Conservation (phyloP, 2,113 vertebrate genomes). For the Lepidothrix coronata region DNA sequence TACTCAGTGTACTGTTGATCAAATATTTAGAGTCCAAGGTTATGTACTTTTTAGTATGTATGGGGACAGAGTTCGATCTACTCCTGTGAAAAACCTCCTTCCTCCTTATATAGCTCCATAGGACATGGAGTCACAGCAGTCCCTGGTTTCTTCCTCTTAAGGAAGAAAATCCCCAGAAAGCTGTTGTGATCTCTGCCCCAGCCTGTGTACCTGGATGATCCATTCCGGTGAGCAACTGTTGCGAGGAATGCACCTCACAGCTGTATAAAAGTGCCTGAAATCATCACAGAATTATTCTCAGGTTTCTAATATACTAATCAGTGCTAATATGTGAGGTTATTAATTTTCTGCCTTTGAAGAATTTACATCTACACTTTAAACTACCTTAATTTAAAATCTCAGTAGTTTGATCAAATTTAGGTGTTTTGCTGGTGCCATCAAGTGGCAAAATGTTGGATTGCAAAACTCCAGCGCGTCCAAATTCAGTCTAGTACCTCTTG, state of each 20-base stretch:
- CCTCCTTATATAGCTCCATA: not conserved
- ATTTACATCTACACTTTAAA: not conserved
- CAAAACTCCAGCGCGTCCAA: not conserved
- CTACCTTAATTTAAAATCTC: not conserved
- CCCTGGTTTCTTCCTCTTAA: not conserved
- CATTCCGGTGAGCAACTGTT: not conserved
- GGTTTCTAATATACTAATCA: not conserved
- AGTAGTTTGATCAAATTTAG: not conserved
- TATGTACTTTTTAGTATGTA: not conserved
- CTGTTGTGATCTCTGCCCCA: not conserved
- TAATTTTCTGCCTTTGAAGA: not conserved
- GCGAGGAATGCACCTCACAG: fast-evolving
- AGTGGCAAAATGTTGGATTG: conserved; percentile 54
- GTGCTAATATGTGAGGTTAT: not conserved
- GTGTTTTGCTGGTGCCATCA: conserved; percentile 66
- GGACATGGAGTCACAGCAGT: not conserved
- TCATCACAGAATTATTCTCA: not conserved
- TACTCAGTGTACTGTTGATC: not conserved
- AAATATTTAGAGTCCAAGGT: not conserved
- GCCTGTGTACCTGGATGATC: not conserved
- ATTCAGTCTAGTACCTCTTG: not conserved
- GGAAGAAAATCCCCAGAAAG: not conserved
- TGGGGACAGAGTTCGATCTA: not conserved
- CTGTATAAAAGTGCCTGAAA: not conserved
- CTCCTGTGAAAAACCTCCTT: not conserved